Percentiles rank a stretch among this genome's conserved stretches.
Conservation (phyloP, 2,888 invertebrate genomes). For the Rhogogaster chlorosoma region DNA sequence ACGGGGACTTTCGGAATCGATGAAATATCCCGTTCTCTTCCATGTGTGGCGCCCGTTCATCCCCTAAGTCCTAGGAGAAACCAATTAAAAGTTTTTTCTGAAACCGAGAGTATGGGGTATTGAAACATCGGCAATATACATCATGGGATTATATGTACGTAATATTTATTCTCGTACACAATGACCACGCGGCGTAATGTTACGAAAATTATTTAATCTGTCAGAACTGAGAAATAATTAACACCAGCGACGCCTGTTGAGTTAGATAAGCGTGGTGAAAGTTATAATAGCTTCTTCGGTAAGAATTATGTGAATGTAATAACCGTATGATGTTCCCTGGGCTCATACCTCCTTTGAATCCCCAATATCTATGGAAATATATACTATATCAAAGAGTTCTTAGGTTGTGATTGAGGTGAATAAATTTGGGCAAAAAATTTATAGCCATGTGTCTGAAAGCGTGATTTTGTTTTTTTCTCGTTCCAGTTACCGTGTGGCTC, state of each 20-base stretch:
- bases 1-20: background rate
- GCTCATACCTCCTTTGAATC: background rate
- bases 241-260: constrained; percentile 53
- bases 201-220: constrained; percentile 57
- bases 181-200: background rate
- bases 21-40: background rate
- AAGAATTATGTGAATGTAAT: constrained; percentile 45
- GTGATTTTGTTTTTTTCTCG: constrained; percentile 46
- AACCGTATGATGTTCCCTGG: constrained; percentile 8
- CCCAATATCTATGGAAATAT: background rate
- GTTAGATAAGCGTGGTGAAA: constrained; percentile 62
- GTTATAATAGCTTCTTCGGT: constrained; percentile 52
- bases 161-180: background rate
- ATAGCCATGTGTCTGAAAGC: background rate
- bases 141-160: background rate
- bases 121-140: background rate
- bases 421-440: background rate
- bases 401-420: background rate
- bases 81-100: background rate
- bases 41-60: background rate
- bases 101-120: background rate
- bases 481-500: constrained; percentile 75
- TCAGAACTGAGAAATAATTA: constrained; percentile 61
- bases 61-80: too few species aligned
- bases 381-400: background rate